phyloP scores from a whole-genome alignment of 2,888 invertebrate genomes.

The Harmothoe impar region DNA sequence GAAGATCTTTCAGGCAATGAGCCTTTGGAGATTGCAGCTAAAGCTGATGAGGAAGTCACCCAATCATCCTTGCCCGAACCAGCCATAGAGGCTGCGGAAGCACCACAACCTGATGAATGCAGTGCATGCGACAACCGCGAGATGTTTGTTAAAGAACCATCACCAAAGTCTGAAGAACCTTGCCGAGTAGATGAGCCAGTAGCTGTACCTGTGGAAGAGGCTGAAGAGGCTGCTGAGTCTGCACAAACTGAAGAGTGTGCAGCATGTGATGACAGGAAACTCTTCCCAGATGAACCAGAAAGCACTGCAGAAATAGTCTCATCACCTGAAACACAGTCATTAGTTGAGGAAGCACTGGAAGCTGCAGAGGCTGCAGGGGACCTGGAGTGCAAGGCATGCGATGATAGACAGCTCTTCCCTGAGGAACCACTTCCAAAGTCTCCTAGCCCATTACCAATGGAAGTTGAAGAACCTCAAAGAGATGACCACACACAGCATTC shows the following conservation, averaged over 20 bases:
- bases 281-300: constrained; percentile 25
- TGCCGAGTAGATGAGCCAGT: not conserved
- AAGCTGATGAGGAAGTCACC: constrained; percentile 41
- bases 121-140: not conserved
- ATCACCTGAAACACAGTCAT: constrained; percentile 48
- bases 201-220: constrained; percentile 32
- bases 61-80: not conserved
- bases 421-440: constrained; percentile 47
- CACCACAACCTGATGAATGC: constrained; percentile 32
- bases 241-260: not conserved
- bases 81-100: not conserved
- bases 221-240: constrained; percentile 43
- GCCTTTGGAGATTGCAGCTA: constrained; percentile 31
- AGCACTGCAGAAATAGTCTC: constrained; percentile 9
- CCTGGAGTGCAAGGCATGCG: constrained; percentile 53
- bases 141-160: not conserved
- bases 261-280: not conserved
- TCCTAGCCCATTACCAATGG: not conserved
- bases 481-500: constrained; percentile 10
- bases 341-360: constrained; percentile 53
- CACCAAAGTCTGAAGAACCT: not conserved
- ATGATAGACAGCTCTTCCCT: constrained; percentile 48
- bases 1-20: not conserved
- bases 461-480: not conserved
- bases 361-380: constrained; percentile 51